These are phyloP conservation scores for Empis stercorea DNA, from an alignment of 2,888 invertebrate species.

Conservation along the genomic window DNA sequence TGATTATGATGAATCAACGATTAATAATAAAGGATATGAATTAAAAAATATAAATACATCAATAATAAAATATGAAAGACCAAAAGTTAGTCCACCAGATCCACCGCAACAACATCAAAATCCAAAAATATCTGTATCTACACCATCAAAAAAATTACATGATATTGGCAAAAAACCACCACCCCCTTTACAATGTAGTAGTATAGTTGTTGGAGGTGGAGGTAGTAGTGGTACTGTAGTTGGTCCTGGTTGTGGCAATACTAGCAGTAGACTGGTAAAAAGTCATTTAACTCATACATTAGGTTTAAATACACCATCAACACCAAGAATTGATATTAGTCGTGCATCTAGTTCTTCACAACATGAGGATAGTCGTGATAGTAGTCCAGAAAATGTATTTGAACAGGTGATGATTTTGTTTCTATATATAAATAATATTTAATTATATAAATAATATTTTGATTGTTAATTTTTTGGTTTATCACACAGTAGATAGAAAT, in stretches of 20 bases:
- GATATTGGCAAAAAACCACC: conserved; percentile 24
- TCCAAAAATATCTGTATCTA: conserved; percentile 17
- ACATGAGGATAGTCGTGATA: conserved; percentile 66
- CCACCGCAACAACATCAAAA: not conserved
- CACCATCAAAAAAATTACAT: conserved; percentile 18
- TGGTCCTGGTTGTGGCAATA: conserved; percentile 11
- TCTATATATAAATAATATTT: too few species aligned
- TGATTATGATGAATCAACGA: too few species aligned
- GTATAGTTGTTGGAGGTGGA: conserved; percentile 7
- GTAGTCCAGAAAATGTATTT: conserved; percentile 73
- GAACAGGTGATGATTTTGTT: conserved; percentile 42
- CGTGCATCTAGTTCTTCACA: conserved; percentile 80
- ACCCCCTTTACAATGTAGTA: conserved; percentile 30
- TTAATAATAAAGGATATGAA: too few species aligned
- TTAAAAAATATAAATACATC: too few species aligned
- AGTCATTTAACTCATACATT: conserved; percentile 18
- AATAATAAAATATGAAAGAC: not conserved
- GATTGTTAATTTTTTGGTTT: conserved; percentile 7
- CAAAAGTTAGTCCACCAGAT: not conserved
- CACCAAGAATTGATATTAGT: conserved; percentile 80
- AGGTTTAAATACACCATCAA: conserved; percentile 49
- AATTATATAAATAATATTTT: not conserved
- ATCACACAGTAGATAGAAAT: not conserved
- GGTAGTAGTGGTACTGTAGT: conserved; percentile 24
- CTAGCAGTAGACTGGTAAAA: conserved; percentile 22